Percentiles rank a stretch among this genome's conserved stretches.
These are phyloP conservation scores for Lethenteron camtschaticum DNA, from an alignment of 2,113 vertebrate species.

Conservation along the genomic window DNA sequence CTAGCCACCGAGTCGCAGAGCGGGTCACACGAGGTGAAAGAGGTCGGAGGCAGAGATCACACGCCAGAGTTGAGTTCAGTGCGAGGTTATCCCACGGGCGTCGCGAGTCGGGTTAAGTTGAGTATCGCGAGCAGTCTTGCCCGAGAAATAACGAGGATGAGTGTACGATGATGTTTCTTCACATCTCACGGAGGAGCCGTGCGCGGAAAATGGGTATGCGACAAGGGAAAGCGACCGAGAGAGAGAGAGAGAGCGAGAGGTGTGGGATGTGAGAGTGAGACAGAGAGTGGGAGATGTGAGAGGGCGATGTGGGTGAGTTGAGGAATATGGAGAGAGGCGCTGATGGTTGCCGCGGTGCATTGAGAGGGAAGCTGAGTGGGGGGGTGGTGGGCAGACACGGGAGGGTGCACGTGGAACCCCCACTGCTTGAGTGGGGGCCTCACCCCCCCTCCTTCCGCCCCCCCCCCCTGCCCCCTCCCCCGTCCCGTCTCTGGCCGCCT, in stretches of 20 bases:
- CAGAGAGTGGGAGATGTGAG: not conserved
- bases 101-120: too few relatives aligned
- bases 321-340: not conserved
- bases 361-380: not conserved
- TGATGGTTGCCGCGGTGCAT: not conserved
- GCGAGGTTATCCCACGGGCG: too few relatives aligned
- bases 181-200: too few relatives aligned
- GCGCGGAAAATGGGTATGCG: too few relatives aligned
- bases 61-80: too few relatives aligned
- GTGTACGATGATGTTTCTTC: too few relatives aligned
- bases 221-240: too few relatives aligned
- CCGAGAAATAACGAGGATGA: too few relatives aligned
- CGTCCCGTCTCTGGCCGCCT: not conserved
- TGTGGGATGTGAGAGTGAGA: conserved; percentile 2
- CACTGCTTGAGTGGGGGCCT: not conserved
- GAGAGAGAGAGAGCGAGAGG: not conserved
- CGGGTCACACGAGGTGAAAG: too few relatives aligned
- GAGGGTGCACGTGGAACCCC: not conserved
- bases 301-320: not conserved
- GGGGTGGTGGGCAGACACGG: not conserved
- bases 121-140: too few relatives aligned
- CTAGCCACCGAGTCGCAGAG: too few relatives aligned
- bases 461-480: conserved; percentile 1
- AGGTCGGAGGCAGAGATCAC: too few relatives aligned
- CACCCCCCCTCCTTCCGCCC: not conserved